phyloP scores from a whole-genome alignment of 2,888 invertebrate genomes.

The Dicycla oo region DNA sequence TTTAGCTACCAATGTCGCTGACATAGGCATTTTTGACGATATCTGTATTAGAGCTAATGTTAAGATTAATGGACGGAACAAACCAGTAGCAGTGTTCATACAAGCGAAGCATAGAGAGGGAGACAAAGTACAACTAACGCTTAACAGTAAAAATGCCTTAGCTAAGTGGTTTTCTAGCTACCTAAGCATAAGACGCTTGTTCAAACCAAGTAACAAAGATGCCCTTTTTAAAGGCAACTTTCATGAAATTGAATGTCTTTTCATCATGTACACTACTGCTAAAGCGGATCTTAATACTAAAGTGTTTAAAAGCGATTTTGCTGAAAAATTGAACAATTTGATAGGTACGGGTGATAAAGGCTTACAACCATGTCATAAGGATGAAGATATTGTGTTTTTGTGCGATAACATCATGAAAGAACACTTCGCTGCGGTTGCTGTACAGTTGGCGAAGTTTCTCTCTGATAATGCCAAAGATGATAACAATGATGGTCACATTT shows the following conservation, averaged over 20 bases:
- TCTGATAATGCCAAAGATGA: slow-evolving; percentile 5
- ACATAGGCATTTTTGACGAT: slow-evolving; percentile 60
- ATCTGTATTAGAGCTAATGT: slow-evolving; percentile 52
- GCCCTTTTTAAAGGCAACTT: slow-evolving; percentile 40
- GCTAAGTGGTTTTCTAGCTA: slow-evolving; percentile 52
- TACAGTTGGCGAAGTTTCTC: slow-evolving; percentile 33
- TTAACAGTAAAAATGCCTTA: slow-evolving; percentile 40
- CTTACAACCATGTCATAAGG: slow-evolving; percentile 15
- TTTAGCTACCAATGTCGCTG: slow-evolving; percentile 58
- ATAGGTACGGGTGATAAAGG: slow-evolving; percentile 45
- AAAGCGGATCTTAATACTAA: slow-evolving; percentile 28
- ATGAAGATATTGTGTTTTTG: slow-evolving; percentile 35
- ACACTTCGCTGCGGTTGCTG: slow-evolving; percentile 41
- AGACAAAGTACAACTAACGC: slow-evolving; percentile 13
- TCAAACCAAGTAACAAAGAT: slow-evolving; percentile 27
- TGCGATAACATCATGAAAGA: slow-evolving; percentile 38
- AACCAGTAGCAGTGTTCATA: slow-evolving; percentile 44
- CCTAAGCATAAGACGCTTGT: slow-evolving; percentile 37
- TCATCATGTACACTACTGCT: slow-evolving; percentile 57
- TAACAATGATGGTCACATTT: slow-evolving; percentile 1
- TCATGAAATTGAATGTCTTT: slow-evolving; percentile 40
- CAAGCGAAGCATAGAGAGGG: slow-evolving; percentile 59
- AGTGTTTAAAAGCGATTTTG: background rate
- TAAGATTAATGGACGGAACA: slow-evolving; percentile 24
- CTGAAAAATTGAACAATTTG: slow-evolving; percentile 33